Evolutionary conservation across 2,888 invertebrate genomes (phyloP), one percentile per base, ranked within the genome.

Genomic region (Danaus chrysippus): DNA sequence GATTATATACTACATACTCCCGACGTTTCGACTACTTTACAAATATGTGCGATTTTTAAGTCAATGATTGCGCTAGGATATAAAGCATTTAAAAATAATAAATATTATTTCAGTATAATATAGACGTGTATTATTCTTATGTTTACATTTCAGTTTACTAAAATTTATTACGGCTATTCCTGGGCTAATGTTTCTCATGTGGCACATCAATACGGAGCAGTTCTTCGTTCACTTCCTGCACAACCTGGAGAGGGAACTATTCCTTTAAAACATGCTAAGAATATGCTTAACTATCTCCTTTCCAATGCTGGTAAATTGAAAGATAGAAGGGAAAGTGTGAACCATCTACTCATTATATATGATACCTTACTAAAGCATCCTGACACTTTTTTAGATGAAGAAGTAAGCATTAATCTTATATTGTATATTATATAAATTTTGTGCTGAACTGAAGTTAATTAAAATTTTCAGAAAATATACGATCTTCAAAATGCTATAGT

Each of bases 311-410:
- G 82, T 0, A 79, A 75, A 55, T 84, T 68, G 49, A 82, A 58
- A 62, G 90, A 91, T 63, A 77, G 81, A 42, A 56, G 83, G 44
- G 93, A 92, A 63, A 94, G 95, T 68, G 89, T 94, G 49, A 93
- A 94, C 78, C 92, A 92, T 70, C 90, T 96, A 56, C 83, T 96
- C 70, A 92, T 92, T 73, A 93, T 90, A 43, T 89, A 79, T 57
- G 87, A 90, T 42, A 82, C 77, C 10, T 70, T 91, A 46, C 68
- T 91, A 54, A 84, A 81, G 65, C 83, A 89, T 71, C 92, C 93
- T 42, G 91, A 93, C 73, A 93, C 96, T 11, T 92, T 96, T 71
- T 92, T 95, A 65, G 94, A 93, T 84, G 94, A 94, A 82, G 93
- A 94, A 93, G 96, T 96, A 80, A 81, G 87, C 15, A 53, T 34